Evolutionary conservation across 1,140 invertebrate species (phyloP), one percentile per base, ranked within the genome.

Genomic region (Holotrichia oblita): DNA sequence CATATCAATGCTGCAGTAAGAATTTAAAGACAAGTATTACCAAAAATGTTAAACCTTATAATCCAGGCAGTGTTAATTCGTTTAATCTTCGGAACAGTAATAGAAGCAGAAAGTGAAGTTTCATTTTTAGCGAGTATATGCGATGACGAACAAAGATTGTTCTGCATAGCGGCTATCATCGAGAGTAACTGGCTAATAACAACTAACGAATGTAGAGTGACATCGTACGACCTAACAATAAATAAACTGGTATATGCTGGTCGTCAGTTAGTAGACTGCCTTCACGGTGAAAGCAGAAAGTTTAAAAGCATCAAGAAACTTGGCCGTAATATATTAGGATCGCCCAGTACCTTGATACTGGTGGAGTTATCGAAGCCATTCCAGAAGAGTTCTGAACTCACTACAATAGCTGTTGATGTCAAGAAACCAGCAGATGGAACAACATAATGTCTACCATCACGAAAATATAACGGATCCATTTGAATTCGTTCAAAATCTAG

Each of bases 401-500:
- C 48, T 14, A 55, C n/a, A 6, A 55, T 55, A 55, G 48, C 14
- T 0, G 2, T 55, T 17, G 48, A 55, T 3, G 6, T 6, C 14
- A 17, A 14, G 6, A 55, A 17, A 17, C 48, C 48, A 0, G 48
- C 48, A 0, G n/a, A 55, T 6, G 48, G 48, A 55, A n/a, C 48
- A 17, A 4, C n/a, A 14, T 17, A 55, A 20, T 2, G 48, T 55
- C 6, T 55, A 55, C 14, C 17, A n/a, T 17, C n/a, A 55, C n/a
- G 14, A 55, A 3, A 55, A 55, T 55, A 17, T 55, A 6, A 55
- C 48, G 6, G 48, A 55, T n/a, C 48, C 48, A 7, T 55, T 55
- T n/a, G n/a, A 55, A 17, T 55, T 55, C 48, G 48, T 55, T 0
- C 48, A 55, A 55, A 55, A 55, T 55, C n/a, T 55, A 55, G 48